A percentile compares a stretch with the other conserved stretches of the same genome.
phyloP scores from a whole-genome alignment of 2,113 vertebrate species.

The Epinephelus lanceolatus region DNA sequence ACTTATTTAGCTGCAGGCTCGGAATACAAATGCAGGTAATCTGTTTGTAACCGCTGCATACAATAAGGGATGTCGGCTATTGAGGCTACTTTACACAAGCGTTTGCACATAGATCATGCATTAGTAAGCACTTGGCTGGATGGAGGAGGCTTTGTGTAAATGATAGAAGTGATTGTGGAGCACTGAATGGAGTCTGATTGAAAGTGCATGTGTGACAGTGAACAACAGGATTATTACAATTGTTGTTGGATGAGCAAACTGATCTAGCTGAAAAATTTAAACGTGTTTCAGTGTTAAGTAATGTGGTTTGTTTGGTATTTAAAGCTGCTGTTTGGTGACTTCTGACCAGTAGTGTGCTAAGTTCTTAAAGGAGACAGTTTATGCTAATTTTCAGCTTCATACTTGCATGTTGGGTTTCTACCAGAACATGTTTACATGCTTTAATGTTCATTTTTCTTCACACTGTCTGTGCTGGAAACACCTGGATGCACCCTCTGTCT shows the following conservation, averaged over 20 bases:
- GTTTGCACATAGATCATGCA: constrained; percentile 45
- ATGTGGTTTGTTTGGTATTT: background rate
- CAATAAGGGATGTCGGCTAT: constrained; percentile 21
- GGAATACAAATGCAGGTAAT: constrained; percentile 60
- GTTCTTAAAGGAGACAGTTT: too few species aligned
- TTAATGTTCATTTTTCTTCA: too few species aligned
- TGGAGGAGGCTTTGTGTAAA: constrained; percentile 35
- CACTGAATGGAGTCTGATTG: constrained; percentile 29
- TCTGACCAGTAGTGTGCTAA: too few species aligned
- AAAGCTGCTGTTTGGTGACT: too few species aligned
- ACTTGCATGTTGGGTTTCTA: too few species aligned
- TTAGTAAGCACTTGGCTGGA: constrained; percentile 25
- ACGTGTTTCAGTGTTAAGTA: background rate
- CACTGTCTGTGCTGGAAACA: too few species aligned
- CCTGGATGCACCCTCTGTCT: too few species aligned
- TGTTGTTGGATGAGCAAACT: background rate
- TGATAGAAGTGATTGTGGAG: constrained; percentile 42
- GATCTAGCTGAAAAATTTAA: background rate
- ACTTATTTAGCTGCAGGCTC: constrained; percentile 34
- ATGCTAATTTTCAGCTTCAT: too few species aligned
- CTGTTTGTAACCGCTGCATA: constrained; percentile 30
- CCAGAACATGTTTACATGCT: too few species aligned
- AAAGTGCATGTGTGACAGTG: constrained; percentile 2
- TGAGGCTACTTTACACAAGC: constrained; percentile 33
- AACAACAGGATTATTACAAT: background rate